A percentile compares a stretch with the other conserved stretches of the same genome.
phyloP scores from a whole-genome alignment of 1,140 invertebrate genomes.

The Apolygus lucorum region DNA sequence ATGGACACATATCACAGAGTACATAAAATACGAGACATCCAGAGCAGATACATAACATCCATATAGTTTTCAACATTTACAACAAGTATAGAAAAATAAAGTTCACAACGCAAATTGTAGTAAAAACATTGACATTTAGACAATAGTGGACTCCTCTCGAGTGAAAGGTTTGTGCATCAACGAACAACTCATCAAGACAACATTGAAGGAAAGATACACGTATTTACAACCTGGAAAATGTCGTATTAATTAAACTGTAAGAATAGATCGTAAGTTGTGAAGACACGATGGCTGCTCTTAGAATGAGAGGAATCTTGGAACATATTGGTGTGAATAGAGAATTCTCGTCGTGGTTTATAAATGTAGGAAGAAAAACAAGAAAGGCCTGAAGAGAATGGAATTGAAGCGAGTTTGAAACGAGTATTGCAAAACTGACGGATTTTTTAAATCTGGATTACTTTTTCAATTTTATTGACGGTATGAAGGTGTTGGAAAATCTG shows the following conservation, averaged over 20 bases:
- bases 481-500: no score
- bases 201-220: neutral
- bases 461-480: no score
- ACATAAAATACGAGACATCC: neutral
- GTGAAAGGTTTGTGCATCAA: neutral
- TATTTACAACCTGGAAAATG: neutral
- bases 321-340: no score
- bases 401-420: no score
- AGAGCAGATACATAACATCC: neutral
- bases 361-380: no score
- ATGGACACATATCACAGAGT: constrained; percentile 5
- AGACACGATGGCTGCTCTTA: no score
- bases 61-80: neutral
- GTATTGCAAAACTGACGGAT: no score
- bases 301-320: no score
- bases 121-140: neutral
- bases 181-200: neutral
- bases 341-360: no score
- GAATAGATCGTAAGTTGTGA: neutral
- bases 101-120: neutral
- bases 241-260: neutral
- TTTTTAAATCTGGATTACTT: no score
- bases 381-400: no score
- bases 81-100: constrained; percentile 5
- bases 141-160: neutral